Percentiles rank a stretch among this genome's conserved stretches.
These are phyloP conservation scores for Eremobia ochroleuca DNA, from an alignment of 2,888 invertebrate genomes.

Conservation along the genomic window DNA sequence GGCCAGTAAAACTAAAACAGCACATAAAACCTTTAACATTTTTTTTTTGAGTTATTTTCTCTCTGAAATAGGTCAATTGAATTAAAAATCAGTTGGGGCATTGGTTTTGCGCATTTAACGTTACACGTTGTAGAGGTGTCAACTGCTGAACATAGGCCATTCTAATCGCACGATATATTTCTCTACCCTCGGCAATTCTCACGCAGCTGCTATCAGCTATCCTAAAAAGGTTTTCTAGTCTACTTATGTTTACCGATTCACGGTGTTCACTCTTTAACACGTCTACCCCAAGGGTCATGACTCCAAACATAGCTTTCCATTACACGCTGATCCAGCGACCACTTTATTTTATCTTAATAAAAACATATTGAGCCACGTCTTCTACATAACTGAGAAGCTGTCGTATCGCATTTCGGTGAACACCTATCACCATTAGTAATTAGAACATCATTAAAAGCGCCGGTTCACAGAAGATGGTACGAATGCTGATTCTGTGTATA, in stretches of 20 bases:
- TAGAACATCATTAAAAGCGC: conserved; percentile 41
- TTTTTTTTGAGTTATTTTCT: too few species aligned
- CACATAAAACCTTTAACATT: too few species aligned
- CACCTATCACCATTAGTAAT: conserved; percentile 45
- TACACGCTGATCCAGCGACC: neutral
- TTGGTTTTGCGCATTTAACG: too few species aligned
- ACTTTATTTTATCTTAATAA: neutral
- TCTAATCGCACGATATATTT: neutral
- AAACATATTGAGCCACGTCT: conserved; percentile 14
- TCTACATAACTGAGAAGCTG: conserved; percentile 22
- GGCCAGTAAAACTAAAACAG: too few species aligned
- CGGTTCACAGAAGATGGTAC: conserved; percentile 48
- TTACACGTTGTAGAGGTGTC: too few species aligned
- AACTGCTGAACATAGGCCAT: neutral
- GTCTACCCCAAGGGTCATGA: neutral
- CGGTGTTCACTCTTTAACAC: neutral
- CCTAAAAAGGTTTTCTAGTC: neutral
- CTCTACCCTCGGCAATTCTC: neutral
- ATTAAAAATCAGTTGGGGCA: too few species aligned
- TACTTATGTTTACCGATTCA: neutral
- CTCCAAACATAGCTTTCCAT: neutral
- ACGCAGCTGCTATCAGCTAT: neutral
- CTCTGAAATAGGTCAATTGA: too few species aligned
- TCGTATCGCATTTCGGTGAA: conserved; percentile 47
- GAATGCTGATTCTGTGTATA: conserved; percentile 73